Evolutionary conservation across 2,888 invertebrate genomes (phyloP).

Genomic region (Nomada fabriciana): DNA sequence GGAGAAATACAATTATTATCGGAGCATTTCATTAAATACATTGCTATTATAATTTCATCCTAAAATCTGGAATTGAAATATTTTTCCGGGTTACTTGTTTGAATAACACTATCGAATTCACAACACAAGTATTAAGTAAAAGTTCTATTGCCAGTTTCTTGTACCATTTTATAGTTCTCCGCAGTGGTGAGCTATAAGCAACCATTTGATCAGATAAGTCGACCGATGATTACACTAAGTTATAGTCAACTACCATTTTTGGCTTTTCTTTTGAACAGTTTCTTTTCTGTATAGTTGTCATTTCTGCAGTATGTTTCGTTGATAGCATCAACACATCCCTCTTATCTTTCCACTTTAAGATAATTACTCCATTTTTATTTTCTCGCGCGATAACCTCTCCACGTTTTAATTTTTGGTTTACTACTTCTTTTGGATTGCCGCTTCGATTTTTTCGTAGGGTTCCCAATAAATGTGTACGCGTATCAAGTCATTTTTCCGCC

Average conservation of each 20-base stretch:
- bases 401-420: not conserved
- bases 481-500: constrained; percentile 49
- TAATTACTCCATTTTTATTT: not conserved
- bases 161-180: not conserved
- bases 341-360: constrained; percentile 5
- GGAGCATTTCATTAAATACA: not conserved
- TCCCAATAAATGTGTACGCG: constrained; percentile 69
- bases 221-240: not conserved
- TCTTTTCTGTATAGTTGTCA: not conserved
- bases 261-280: not conserved
- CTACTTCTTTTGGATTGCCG: not conserved
- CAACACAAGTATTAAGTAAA: not conserved
- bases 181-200: not conserved
- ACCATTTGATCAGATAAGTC: not conserved
- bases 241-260: constrained; percentile 3
- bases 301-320: not conserved
- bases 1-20: constrained; percentile 2
- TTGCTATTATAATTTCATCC: not conserved
- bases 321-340: not conserved
- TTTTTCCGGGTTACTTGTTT: constrained; percentile 3
- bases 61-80: not conserved
- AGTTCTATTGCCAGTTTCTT: not conserved
- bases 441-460: not conserved
- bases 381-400: not conserved
- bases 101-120: not conserved